Conservation (phyloP, 2,113 vertebrate genomes). For the Pholis gunnellus region DNA sequence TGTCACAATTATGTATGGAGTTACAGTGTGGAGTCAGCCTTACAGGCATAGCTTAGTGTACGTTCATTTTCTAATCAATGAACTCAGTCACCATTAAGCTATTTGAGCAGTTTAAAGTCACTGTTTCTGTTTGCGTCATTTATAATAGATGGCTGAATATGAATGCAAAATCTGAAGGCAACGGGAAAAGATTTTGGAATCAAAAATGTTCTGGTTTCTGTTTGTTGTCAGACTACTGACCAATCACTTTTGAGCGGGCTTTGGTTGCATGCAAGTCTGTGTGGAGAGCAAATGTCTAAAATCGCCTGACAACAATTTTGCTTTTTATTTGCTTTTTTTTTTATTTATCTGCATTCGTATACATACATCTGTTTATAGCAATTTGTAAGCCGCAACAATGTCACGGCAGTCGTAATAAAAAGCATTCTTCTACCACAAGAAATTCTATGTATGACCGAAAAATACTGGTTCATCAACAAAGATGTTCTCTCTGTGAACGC, state of each 20-base stretch:
- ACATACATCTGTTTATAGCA: neutral
- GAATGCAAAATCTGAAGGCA: neutral
- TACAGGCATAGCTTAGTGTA: no score
- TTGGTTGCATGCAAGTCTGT: neutral
- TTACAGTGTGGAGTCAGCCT: neutral
- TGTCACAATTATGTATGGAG: neutral
- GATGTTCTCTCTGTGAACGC: neutral
- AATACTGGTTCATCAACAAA: neutral
- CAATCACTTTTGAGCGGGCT: neutral
- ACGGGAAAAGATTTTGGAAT: neutral
- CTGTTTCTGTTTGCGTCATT: neutral
- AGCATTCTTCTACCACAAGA: neutral
- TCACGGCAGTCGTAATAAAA: neutral
- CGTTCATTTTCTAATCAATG: neutral
- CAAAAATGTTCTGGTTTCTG: neutral
- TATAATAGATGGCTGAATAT: neutral
- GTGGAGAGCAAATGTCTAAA: neutral
- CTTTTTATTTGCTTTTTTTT: neutral
- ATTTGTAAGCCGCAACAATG: neutral
- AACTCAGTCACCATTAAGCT: neutral
- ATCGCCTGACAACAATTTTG: neutral
- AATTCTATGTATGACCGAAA: neutral
- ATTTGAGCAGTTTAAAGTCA: neutral
- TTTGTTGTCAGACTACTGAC: neutral
- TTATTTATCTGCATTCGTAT: neutral